Evolutionary conservation across 2,113 vertebrate species (phyloP), one percentile per base, ranked within the genome.

Genomic region (Leptosomus discolor): DNA sequence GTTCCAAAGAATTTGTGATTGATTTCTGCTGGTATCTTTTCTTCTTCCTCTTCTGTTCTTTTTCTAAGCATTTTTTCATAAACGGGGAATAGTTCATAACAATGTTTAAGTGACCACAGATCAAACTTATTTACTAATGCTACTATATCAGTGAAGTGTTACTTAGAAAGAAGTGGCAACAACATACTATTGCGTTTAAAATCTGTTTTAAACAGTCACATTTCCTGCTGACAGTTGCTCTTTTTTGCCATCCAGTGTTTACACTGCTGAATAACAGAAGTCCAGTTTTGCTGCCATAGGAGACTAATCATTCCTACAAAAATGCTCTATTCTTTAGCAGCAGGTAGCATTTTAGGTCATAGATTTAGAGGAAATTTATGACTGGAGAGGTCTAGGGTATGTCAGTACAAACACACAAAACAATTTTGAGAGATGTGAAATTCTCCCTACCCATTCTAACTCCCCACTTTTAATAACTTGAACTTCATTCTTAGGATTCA

Each of bases 201-300:
- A 71, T 68, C 23, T 76, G 30, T 15, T 88, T 80, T 69, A 56
- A 85, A 57, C 41, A 85, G 24, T 54, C 48, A 56, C 16, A 53
- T 60, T 92, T 88, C 74, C 53, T 82, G 53, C 61, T 71, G 82
- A 56, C 37, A 78, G 16, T 85, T 90, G 58, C 15, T 92, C 36
- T 79, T 77, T 87, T 93, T 96, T 92, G 88, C 61, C 71, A 88
- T 92, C 54, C 92, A 61, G 48, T 73, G 57, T 90, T 87, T 90
- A 88, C 51, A 68, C 29, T 51, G 21, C 29, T 92, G 61, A 94
- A 90, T 90, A 74, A 87, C 77, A 85, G 26, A 87, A 82, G 74
- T 39, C 70, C 78, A 82, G 30, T 69, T 88, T 75, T 88, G 27
- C 39, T 81, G 36, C 51, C 12, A n/a, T 39, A 23, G 65, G 45